phyloP scores from a whole-genome alignment of 2,888 invertebrate species.

The Antitype chi region DNA sequence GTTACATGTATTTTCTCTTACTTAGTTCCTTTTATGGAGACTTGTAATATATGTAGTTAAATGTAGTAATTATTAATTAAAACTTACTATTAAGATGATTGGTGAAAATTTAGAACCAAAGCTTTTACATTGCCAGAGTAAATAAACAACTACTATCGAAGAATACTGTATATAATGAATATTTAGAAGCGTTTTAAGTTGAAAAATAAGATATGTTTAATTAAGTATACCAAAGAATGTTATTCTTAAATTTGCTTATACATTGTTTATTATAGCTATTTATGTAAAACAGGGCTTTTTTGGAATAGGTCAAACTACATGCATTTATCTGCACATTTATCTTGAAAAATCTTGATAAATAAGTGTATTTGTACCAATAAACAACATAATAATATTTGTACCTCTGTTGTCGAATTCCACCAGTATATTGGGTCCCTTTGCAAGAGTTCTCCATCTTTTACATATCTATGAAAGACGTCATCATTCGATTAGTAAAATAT shows the following conservation, averaged over 20 bases:
- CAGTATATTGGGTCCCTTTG: slow-evolving; percentile 9
- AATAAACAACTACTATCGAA: slow-evolving; percentile 52
- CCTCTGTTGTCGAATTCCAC: slow-evolving; percentile 13
- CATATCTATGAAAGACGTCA: slow-evolving; percentile 9
- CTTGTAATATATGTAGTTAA: slow-evolving; percentile 60
- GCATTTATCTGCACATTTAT: slow-evolving; percentile 53
- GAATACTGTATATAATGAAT: slow-evolving; percentile 54
- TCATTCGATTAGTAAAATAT: slow-evolving; percentile 42
- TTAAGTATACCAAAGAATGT: slow-evolving; percentile 64
- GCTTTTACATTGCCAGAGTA: slow-evolving; percentile 66
- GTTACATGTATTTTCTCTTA: slow-evolving; percentile 27
- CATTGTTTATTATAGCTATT: slow-evolving; percentile 45
- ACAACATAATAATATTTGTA: slow-evolving; percentile 33
- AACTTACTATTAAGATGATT: slow-evolving; percentile 47
- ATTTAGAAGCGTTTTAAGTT: slow-evolving; percentile 61
- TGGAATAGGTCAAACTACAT: slow-evolving; percentile 41
- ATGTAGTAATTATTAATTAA: slow-evolving; percentile 64
- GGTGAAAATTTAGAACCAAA: slow-evolving; percentile 65
- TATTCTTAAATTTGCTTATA: slow-evolving; percentile 54
- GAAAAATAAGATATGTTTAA: slow-evolving; percentile 54
- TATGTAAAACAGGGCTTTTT: slow-evolving; percentile 29
- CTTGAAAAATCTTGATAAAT: background rate
- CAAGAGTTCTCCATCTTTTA: slow-evolving; percentile 24
- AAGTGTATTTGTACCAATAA: background rate
- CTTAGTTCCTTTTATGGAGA: slow-evolving; percentile 37